Base-by-base conservation (phyloP, 2,113 vertebrate genomes). In the Tiliqua scincoides region DNA sequence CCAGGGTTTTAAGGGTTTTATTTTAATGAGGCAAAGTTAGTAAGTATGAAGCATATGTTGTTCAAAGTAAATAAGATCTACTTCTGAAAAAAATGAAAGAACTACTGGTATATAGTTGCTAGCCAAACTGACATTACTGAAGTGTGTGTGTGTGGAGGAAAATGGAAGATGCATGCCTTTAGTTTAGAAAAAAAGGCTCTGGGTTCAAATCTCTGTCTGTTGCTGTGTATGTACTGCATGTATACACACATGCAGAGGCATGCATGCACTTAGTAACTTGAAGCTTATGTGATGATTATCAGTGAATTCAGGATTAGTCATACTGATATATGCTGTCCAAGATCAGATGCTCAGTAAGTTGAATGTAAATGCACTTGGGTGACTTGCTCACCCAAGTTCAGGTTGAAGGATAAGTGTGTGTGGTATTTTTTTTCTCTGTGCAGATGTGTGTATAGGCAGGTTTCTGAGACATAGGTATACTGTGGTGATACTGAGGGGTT, bases 31-130 rank as follows among this genome's bases (percentile, higher is more conserved):
- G 94, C 94, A 96, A 96, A 90, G 91, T 94, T 87, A 93, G 93
- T 95, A 63, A 95, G 92, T 95, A 96, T 95, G 96, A 96, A 97
- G 91, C 30, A 80, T 96, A 95, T 95, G 94, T 96, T 96, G 95
- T 91, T 90, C 90, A 63, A 89, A 93, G 54, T 95, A 95, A 97
- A 92, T 96, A 93, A 96, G 92, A 89, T 95, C 91, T 93, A 91
- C 91, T 95, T 94, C 89, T 84, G 87, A 92, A 82, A 89, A 86
- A 89, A 35, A 7, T 63, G 43, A 48, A 52, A 91, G 87, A 82
- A 90, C 92, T 35, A 2, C 3, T 88, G 93, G 89, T 65, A 85
- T 89, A 89, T 90, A 92, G 81, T 74, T 75, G 91, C 85, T 25
- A 89, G 65, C 59, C 62, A 78, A 91, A 76, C 87, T 82, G 6